Conservation (phyloP, 2,888 invertebrate genomes). For the Drosophila meridiana region DNA sequence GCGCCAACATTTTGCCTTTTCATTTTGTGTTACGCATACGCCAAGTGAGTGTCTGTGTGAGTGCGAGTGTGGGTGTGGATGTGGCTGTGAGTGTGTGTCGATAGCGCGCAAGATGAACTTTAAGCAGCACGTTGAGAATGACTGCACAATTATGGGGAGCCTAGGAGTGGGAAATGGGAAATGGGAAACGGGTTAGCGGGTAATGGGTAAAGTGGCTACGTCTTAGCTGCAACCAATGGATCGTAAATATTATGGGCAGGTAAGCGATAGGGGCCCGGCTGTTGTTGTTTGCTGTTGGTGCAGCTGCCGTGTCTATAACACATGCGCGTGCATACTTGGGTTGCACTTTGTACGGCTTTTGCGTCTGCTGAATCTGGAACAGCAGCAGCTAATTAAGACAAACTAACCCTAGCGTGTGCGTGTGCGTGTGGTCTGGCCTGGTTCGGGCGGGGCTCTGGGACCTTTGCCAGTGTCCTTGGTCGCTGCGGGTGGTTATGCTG, state of each 20-base stretch:
- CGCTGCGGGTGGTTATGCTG: conserved; percentile 23
- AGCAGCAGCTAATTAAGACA: conserved; percentile 75
- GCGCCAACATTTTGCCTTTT: conserved; percentile 58
- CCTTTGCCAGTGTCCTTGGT: conserved; percentile 61
- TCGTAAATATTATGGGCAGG: conserved; percentile 66
- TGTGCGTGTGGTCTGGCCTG: conserved; percentile 31
- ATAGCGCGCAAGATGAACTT: conserved; percentile 52
- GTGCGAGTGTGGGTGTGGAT: neutral
- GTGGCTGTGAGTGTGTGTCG: conserved; percentile 2
- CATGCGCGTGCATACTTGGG: conserved; percentile 38
- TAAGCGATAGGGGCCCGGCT: conserved; percentile 41
- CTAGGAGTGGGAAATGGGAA: conserved; percentile 8
- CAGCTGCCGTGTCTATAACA: conserved; percentile 38
- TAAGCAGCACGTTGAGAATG: conserved; percentile 62
- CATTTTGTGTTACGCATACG: conserved; percentile 68
- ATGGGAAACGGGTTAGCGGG: conserved; percentile 6
- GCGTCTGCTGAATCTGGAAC: conserved; percentile 25
- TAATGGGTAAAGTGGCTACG: conserved; percentile 41
- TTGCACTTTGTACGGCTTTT: conserved; percentile 28
- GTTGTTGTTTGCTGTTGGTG: conserved; percentile 35
- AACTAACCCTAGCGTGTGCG: conserved; percentile 57
- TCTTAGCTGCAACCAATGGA: conserved; percentile 69
- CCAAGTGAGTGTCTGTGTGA: conserved; percentile 21
- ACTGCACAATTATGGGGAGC: conserved; percentile 70
- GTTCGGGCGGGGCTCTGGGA: conserved; percentile 26